Percentiles rank a stretch among this genome's conserved stretches.
Conservation (phyloP, 2,888 invertebrate genomes). For the Alviniconcha strummeri region DNA sequence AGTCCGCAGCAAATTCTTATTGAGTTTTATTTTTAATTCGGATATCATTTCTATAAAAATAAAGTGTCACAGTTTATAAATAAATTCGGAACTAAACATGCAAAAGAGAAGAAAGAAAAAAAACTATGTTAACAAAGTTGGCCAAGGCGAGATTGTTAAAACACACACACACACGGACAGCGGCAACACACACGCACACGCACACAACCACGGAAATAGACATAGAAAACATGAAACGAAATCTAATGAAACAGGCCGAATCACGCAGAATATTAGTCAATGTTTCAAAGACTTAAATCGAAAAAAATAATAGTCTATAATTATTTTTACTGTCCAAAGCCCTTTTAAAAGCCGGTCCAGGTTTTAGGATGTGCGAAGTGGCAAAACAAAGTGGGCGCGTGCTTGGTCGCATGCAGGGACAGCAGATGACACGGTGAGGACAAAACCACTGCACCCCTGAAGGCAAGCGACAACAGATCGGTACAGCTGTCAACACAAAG, state of each 20-base stretch:
- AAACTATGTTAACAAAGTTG: background rate
- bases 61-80: background rate
- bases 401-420: background rate
- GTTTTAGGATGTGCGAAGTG: background rate
- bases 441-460: no score
- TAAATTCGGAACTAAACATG: background rate
- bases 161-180: no score
- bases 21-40: no score
- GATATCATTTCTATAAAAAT: background rate
- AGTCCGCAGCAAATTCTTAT: conserved; percentile 9
- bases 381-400: conserved; percentile 13
- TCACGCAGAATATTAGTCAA: background rate
- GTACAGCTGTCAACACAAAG: background rate
- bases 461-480: background rate
- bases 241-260: background rate
- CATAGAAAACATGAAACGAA: background rate
- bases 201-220: background rate
- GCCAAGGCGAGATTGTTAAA: background rate
- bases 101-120: background rate
- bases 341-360: no score
- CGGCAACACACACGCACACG: background rate
- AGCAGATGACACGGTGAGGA: conserved; percentile 11
- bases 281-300: background rate
- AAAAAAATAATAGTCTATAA: background rate
- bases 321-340: background rate